These are phyloP conservation scores for Gambusia yucatana DNA, from an alignment of 2,797 vertebrate species.

Conservation along the genomic window DNA sequence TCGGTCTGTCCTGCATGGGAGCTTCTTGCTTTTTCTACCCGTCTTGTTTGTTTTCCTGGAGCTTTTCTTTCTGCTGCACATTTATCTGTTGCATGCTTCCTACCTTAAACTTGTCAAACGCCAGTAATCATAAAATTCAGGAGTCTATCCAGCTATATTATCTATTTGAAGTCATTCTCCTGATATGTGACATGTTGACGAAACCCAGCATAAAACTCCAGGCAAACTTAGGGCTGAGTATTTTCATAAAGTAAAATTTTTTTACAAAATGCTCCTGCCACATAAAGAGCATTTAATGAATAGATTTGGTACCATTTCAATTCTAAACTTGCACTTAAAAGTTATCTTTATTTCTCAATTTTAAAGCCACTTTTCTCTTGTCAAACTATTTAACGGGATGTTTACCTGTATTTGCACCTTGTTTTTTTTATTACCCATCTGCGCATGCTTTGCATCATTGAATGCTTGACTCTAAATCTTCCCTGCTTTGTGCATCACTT, in stretches of 20 bases:
- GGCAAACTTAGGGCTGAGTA: not conserved
- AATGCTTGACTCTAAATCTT: not conserved
- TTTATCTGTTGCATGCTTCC: not conserved
- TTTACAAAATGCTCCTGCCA: not conserved
- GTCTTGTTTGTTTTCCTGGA: not conserved
- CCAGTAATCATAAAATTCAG: not conserved
- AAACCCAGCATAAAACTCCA: not conserved
- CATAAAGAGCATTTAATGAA: not conserved
- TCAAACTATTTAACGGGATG: not conserved
- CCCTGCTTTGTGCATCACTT: not conserved
- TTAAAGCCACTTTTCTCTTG: not conserved
- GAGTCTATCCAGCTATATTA: not conserved
- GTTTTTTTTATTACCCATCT: not conserved
- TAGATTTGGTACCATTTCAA: too few species aligned
- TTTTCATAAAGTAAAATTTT: not conserved
- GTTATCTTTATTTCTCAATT: not conserved
- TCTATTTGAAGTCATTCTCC: not conserved
- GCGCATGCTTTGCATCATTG: not conserved
- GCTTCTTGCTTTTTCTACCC: not conserved
- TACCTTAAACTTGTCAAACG: not conserved
- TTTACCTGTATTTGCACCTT: not conserved
- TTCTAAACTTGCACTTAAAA: not conserved
- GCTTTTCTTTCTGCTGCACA: not conserved
- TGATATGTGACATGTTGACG: not conserved
- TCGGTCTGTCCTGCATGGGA: conserved; percentile 6